These are phyloP conservation scores for Amphilophus citrinellus DNA, from an alignment of 2,113 vertebrate species.

Conservation along the genomic window DNA sequence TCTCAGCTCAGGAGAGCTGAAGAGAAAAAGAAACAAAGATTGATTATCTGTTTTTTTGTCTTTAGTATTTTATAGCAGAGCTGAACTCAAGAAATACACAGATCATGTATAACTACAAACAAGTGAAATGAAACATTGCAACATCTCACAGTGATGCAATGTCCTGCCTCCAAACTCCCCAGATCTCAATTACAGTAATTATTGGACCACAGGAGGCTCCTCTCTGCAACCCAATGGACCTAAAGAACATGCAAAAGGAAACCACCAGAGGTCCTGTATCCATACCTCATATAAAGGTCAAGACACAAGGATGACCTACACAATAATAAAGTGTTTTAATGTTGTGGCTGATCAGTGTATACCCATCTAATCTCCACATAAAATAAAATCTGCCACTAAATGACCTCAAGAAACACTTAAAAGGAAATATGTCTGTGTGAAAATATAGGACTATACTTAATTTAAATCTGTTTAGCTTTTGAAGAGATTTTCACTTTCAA, in stretches of 20 bases:
- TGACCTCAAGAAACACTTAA: not conserved
- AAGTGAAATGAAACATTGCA: not conserved
- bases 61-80: conserved; percentile 1
- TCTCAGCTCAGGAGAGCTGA: not conserved
- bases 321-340: not conserved
- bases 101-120: not conserved
- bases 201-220: too few species aligned
- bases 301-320: not conserved
- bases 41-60: not conserved
- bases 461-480: not conserved
- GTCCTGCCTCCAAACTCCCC: too few species aligned
- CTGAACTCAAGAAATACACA: not conserved
- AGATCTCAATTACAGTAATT: too few species aligned
- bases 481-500: not conserved
- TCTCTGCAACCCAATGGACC: too few species aligned
- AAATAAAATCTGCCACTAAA: not conserved
- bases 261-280: too few species aligned
- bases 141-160: not conserved
- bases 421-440: not conserved
- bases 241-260: too few species aligned
- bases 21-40: not conserved
- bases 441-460: not conserved
- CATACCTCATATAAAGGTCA: not conserved
- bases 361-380: not conserved
- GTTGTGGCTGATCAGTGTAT: too few species aligned